Base-by-base conservation (phyloP, 2,797 vertebrate species). In the Nannoperca australis region DNA sequence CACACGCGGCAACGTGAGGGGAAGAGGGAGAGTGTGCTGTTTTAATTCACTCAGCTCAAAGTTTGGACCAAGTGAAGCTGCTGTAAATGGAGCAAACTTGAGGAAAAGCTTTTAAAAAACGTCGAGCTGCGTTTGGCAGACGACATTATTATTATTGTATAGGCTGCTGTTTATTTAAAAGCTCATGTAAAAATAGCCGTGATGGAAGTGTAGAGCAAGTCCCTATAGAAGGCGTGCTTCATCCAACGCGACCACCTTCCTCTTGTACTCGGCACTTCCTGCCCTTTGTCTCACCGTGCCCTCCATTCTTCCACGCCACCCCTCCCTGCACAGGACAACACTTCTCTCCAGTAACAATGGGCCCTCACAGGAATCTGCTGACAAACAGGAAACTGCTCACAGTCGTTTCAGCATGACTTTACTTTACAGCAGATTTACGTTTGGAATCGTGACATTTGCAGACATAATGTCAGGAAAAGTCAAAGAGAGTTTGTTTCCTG, bases 21-120 rank as follows among this genome's bases (percentile, higher is more conserved):
- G 42, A 36, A 17, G 65, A 58, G 78, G 73, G 62, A 79, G 60
- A 38, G 10, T 0, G 79, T 75, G 64, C 74, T 10, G 42, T 55
- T 86, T 85, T 83, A 85, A 84, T 89, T 86, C 64, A 44, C 82
- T 89, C 69, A 79, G 70, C 68, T 50, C 44, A 59, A 85, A 76
- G 70, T 90, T 88, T 36, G 83, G 79, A 84, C 74, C 61, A 24
- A 77, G 77, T 40, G 58, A 71, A 59, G 78, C 60, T 27, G 56
- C 24, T 45, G 71, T 64, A 51, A 86, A 86, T 70, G 36, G 73
- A 84, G 70, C 54, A 62, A 77, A 73, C n/a, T 32, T 78, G 45
- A 59, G 45, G 34, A 66, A 81, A 78, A 56, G 81, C 84, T 79
- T 84, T 84, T 64, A 71, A 67, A 77, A 80, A 56, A 51, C 20